Percentiles rank a stretch among this genome's conserved stretches.
Conservation (phyloP, 2,113 vertebrate genomes). For the Protobothrops mucrosquamatus region DNA sequence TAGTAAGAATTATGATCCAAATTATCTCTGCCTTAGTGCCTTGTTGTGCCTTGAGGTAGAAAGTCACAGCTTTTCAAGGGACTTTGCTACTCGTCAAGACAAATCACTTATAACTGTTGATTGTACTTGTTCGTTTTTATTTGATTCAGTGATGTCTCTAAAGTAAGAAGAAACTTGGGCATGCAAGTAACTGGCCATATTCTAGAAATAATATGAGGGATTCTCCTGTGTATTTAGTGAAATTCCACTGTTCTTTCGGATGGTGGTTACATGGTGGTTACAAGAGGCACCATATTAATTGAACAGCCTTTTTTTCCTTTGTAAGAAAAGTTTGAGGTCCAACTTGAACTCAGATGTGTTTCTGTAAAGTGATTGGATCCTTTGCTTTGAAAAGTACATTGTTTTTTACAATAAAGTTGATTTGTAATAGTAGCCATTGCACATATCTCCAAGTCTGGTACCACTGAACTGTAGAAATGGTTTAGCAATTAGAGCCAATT, state of each 20-base stretch:
- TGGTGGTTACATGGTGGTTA: background rate
- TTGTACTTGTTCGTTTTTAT: background rate
- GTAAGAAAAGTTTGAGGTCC: background rate
- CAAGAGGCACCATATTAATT: background rate
- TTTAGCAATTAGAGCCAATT: background rate
- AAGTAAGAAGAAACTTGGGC: background rate
- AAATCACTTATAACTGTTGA: background rate
- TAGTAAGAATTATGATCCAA: background rate
- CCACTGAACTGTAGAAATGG: background rate
- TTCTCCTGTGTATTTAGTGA: background rate
- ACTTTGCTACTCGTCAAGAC: background rate
- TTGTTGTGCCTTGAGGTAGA: background rate
- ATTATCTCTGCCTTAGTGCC: background rate
- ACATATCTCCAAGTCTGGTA: background rate
- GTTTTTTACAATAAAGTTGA: background rate
- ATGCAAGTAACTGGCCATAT: background rate
- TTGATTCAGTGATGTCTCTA: background rate
- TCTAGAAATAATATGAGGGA: background rate
- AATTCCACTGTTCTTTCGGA: background rate
- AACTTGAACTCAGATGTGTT: background rate
- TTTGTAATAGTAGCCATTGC: conserved; percentile 4
- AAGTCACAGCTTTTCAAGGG: background rate
- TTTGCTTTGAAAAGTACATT: background rate
- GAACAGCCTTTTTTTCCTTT: background rate
- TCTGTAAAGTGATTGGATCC: background rate